These are phyloP conservation scores for Abrostola triplasia DNA, from an alignment of 2,888 invertebrate species.

Conservation along the genomic window DNA sequence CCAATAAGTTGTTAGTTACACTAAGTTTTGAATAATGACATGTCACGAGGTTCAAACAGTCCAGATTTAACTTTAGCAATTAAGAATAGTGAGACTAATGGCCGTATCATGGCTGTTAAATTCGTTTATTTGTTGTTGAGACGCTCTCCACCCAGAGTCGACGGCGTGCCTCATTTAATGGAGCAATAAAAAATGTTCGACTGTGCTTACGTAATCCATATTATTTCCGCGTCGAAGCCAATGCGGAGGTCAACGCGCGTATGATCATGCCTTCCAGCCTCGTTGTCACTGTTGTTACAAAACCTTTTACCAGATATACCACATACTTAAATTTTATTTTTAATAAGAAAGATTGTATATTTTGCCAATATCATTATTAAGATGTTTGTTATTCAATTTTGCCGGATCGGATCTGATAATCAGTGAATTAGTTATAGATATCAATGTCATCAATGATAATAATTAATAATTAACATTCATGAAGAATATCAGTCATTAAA, in stretches of 20 bases:
- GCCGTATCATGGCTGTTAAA: slow-evolving; percentile 75
- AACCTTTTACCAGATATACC: slow-evolving; percentile 49
- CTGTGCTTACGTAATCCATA: slow-evolving; percentile 86
- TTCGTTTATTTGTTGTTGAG: slow-evolving; percentile 77
- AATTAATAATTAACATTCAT: too few relatives aligned
- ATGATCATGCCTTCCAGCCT: slow-evolving; percentile 68
- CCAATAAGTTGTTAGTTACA: slow-evolving; percentile 37
- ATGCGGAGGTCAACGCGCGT: slow-evolving; percentile 79
- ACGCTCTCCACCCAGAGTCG: slow-evolving; percentile 82
- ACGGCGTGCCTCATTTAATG: slow-evolving; percentile 86
- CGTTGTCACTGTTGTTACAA: slow-evolving; percentile 55
- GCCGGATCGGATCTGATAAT: background rate
- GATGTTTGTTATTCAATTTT: slow-evolving; percentile 3
- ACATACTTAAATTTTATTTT: slow-evolving; percentile 1
- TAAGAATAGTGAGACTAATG: slow-evolving; percentile 75
- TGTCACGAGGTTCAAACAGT: slow-evolving; percentile 64
- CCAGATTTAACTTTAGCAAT: slow-evolving; percentile 71
- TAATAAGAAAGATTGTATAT: background rate
- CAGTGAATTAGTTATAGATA: background rate
- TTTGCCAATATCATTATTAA: slow-evolving; percentile 1
- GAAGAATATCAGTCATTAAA: too few relatives aligned
- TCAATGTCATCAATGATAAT: too few relatives aligned
- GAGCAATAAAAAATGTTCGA: slow-evolving; percentile 88
- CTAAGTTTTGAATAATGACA: slow-evolving; percentile 58
- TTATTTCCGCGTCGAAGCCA: slow-evolving; percentile 85